Base-by-base conservation (phyloP, 2,888 invertebrate species). In the Selenia dentaria region DNA sequence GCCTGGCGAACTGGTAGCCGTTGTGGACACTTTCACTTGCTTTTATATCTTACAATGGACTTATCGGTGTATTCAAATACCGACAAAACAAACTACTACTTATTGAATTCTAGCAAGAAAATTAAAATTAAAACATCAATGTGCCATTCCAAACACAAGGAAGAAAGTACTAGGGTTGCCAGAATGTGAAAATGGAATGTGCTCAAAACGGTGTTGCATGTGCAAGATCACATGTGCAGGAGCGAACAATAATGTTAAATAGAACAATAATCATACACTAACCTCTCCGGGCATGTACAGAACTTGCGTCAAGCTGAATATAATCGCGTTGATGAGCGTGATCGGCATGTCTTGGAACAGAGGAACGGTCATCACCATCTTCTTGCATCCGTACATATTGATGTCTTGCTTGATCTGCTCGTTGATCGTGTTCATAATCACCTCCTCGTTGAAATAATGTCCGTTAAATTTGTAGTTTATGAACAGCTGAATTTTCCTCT, bases 371-470 rank as follows among this genome's bases (percentile, higher is more conserved):
- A 91, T 76, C 2, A 94, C 83, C 18, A 94, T 70, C 24, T 81
- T 74, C 56, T 85, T 88, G 59, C 92, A 93, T 18, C 89, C 86
- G 62, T 92, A 83, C 62, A 92, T 72, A 41, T 91, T 91, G 10
- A 94, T 92, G 51, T 93, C 93, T 51, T 91, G 78, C 29, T 87
- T 81, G 27, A 92, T 78, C 46, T 83, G 82, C 49, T 84, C 86
- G 16, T 82, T 81, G 6, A 85, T 70, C 1, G 82, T 82, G 22
- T 59, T 67, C 60, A 73, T 38, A 6, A 85, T 81, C 1, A 57
- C 56, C 1, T 54, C 48, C 54, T 85, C 83, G 45, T 80, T 74
- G 52, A 74, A 82, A 33, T 71, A 82, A 16, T 67, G 70, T 1
- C 74, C 79, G 39, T 75, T 71, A 39, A 74, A 84, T 53, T 79